Evolutionary conservation across 2,113 vertebrate species (phyloP), one percentile per base, ranked within the genome.

Genomic region (Anarhynchus alexandrinus): DNA sequence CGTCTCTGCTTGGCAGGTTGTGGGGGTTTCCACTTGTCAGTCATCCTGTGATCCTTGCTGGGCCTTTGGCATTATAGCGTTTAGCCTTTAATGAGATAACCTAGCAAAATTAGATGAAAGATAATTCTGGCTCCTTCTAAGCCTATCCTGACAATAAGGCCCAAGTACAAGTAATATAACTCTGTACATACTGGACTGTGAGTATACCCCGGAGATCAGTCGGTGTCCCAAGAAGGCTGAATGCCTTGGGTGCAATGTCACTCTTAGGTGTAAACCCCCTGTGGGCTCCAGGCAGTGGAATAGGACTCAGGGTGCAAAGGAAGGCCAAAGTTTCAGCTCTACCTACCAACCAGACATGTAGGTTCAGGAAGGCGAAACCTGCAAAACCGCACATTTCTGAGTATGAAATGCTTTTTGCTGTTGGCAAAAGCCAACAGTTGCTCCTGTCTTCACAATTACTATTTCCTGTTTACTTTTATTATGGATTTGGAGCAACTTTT

Each of bases 171-270:
- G 52, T 42, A 47, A 47, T 1, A 0, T 62, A 42, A 49, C 26
- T 57, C 58, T 0, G 0, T 13, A 6, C 5, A 1, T 42, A 47
- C 14, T 4, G 34, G 62, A 23, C 26, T 54, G 16, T 52, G 30
- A 58, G 26, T 3, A 3, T 32, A 8, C 30, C 76, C n/a, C 27
- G 29, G 59, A 54, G 30, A 34, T 36, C 25, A 38, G 9, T 12
- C 15, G 4, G 11, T 11, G n/a, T 54, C 38, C 55, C 40, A 49
- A 27, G n/a, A 70, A 65, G 55, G 43, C 27, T 65, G 61, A 70
- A 73, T 11, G 23, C 27, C 61, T 74, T 55, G 45, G n/a, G 17
- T 59, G 43, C 42, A 59, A 36, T 32, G 8, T 32, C 12, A 38
- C 15, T 43, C 32, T 18, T 29, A n/a, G n/a, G 11, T 40, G 27